Conservation (phyloP, 2,888 invertebrate species). For the Notocelia uddmanniana region DNA sequence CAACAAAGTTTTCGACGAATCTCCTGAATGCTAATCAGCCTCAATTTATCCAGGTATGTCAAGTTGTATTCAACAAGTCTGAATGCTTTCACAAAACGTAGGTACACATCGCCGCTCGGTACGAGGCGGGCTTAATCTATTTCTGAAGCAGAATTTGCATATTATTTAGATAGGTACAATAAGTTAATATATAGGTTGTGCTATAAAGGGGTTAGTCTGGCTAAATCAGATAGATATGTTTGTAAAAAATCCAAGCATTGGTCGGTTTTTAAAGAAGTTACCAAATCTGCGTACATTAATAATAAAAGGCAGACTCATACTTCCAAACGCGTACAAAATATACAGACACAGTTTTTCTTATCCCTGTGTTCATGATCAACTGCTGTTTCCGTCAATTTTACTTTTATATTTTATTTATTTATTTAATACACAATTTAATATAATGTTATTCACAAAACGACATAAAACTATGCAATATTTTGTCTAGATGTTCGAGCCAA, state of each 20-base stretch:
- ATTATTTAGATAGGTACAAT: slow-evolving; percentile 24
- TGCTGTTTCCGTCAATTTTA: neutral
- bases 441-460: no score
- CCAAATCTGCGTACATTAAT: no score
- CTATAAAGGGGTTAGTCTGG: neutral
- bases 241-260: no score
- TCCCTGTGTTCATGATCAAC: neutral
- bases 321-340: no score
- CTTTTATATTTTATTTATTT: no score
- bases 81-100: slow-evolving; percentile 25
- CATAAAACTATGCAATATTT: no score
- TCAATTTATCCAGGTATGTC: neutral
- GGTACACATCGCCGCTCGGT: slow-evolving; percentile 32
- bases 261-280: no score
- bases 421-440: no score
- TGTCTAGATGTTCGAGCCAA: no score
- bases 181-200: slow-evolving; percentile 10
- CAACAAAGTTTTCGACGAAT: slow-evolving; percentile 3
- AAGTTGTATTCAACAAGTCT: slow-evolving; percentile 38
- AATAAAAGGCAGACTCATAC: neutral
- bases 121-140: slow-evolving; percentile 37
- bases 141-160: slow-evolving; percentile 34
- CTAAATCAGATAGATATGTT: neutral
- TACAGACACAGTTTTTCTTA: neutral
- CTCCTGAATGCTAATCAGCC: slow-evolving; percentile 19